A percentile compares a stretch with the other conserved stretches of the same genome.
Evolutionary conservation across 2,888 invertebrate genomes (phyloP).

Genomic region (Drosophila paranaensis): DNA sequence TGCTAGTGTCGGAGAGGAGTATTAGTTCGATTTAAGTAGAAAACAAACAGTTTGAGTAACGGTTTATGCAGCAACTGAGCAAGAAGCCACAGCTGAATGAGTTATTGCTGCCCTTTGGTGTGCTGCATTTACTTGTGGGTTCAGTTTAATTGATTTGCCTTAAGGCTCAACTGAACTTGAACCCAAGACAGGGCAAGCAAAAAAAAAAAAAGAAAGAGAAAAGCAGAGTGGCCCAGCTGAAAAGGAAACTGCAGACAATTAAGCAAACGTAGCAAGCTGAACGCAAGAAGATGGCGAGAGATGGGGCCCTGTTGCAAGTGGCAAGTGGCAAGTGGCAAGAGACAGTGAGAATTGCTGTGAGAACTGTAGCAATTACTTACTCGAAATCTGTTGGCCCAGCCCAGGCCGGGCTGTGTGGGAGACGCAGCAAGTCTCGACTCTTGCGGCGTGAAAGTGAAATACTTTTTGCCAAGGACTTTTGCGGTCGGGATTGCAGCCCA

Average conservation of each 20-base stretch:
- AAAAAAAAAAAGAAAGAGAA: not conserved
- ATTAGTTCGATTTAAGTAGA: not conserved
- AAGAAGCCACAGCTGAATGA: constrained; percentile 31
- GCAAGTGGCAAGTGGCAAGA: constrained; percentile 34
- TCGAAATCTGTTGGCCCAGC: constrained; percentile 62
- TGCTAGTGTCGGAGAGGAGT: too few relatives aligned
- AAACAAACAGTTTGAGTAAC: constrained; percentile 19
- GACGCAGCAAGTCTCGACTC: constrained; percentile 50
- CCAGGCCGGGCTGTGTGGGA: constrained; percentile 19
- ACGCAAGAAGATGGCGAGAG: not conserved
- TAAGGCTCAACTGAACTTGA: constrained; percentile 59
- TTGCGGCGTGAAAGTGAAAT: constrained; percentile 74
- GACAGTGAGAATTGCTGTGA: constrained; percentile 40
- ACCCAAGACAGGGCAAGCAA: constrained; percentile 29
- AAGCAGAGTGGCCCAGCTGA: constrained; percentile 36
- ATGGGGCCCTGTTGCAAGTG: constrained; percentile 6
- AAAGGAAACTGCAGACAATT: constrained; percentile 76
- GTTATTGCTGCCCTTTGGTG: constrained; percentile 27
- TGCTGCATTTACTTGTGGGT: constrained; percentile 51
- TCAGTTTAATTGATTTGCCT: constrained; percentile 74
- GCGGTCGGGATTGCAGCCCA: constrained; percentile 45
- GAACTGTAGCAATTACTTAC: constrained; percentile 76
- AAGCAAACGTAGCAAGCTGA: constrained; percentile 51
- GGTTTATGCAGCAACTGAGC: constrained; percentile 7
- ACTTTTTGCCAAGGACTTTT: constrained; percentile 72